Evolutionary conservation across 2,888 invertebrate genomes (phyloP), one percentile per base, ranked within the genome.

Genomic region (Agrenia bidenticulata): DNA sequence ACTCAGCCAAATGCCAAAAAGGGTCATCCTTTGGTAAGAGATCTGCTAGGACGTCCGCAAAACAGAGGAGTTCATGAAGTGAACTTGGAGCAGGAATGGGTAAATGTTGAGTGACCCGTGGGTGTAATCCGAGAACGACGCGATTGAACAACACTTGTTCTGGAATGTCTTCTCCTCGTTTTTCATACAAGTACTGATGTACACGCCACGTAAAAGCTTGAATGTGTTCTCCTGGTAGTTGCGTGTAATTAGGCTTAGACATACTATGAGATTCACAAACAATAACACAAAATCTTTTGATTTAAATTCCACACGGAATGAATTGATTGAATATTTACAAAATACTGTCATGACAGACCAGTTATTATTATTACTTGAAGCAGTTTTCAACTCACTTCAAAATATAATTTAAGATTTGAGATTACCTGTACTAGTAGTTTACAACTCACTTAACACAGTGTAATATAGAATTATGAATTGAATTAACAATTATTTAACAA

Each of bases 121-220:
- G 57, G 21, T 41, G 41, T 19, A 57, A 42, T 13, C 57, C 57
- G 5, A 19, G 9, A 15, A 57, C 1, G 15, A 41, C 23, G 2
- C 41, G 57, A 57, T 7, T n/a, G 39, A 13, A 57, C 7, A 2
- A 57, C 23, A 17, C 21, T 11, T n/a, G 13, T 21, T 15, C 41
- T 19, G 1, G 21, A n/a, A n/a, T 19, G 21, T 1, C n/a, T 2
- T 4, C 23, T 17, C n/a, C 15, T 5, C 5, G 32, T 32, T 32
- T 4, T 11, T 32, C 5, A 32, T 32, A 11, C 32, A 11, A n/a
- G 32, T 32, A 7, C 11, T 11, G 32, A 32, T 32, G 32, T 32
- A 41, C 41, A 41, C 57, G 7, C 57, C 57, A 57, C 1, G 41
- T 37, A 23, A 57, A 57, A 1, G 17, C 13, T 57, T 57, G 57